phyloP scores from a whole-genome alignment of 2,888 invertebrate genomes.

The Ennomos fuscantarius region DNA sequence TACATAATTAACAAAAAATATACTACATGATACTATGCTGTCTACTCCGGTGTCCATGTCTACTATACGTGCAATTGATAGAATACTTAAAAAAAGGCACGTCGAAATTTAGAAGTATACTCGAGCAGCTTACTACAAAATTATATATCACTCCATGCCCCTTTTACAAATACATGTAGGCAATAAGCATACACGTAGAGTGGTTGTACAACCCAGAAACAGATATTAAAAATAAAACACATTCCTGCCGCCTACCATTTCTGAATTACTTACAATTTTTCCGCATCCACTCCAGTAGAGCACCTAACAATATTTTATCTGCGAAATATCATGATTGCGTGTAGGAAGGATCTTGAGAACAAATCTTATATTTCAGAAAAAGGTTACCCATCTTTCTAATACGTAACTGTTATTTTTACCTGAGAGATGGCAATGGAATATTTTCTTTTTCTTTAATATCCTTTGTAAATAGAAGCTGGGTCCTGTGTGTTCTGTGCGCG shows the following conservation, averaged over 20 bases:
- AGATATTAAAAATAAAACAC: conserved; percentile 19
- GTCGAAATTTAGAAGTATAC: too few species aligned
- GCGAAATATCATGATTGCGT: conserved; percentile 31
- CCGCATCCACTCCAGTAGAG: conserved; percentile 19
- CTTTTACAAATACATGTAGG: too few species aligned
- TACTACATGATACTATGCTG: too few species aligned
- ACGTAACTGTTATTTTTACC: conserved; percentile 23
- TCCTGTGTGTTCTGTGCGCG: conserved; percentile 49
- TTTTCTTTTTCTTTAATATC: conserved; percentile 42
- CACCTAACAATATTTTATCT: conserved; percentile 28
- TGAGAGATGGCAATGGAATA: conserved; percentile 35
- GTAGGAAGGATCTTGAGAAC: conserved; percentile 25
- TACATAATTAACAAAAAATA: too few species aligned
- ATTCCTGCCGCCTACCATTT: conserved; percentile 28
- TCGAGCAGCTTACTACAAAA: too few species aligned
- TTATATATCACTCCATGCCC: too few species aligned
- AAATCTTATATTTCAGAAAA: conserved; percentile 32
- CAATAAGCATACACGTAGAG: too few species aligned
- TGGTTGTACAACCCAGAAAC: neutral
- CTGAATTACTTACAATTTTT: conserved; percentile 17
- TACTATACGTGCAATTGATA: too few species aligned
- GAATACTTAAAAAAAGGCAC: too few species aligned
- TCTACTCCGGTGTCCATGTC: too few species aligned
- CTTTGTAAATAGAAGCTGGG: conserved; percentile 46
- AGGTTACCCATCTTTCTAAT: conserved; percentile 28